A percentile compares a stretch with the other conserved stretches of the same genome.
phyloP scores from a whole-genome alignment of 2,797 vertebrate species.

The Hirundo rustica region DNA sequence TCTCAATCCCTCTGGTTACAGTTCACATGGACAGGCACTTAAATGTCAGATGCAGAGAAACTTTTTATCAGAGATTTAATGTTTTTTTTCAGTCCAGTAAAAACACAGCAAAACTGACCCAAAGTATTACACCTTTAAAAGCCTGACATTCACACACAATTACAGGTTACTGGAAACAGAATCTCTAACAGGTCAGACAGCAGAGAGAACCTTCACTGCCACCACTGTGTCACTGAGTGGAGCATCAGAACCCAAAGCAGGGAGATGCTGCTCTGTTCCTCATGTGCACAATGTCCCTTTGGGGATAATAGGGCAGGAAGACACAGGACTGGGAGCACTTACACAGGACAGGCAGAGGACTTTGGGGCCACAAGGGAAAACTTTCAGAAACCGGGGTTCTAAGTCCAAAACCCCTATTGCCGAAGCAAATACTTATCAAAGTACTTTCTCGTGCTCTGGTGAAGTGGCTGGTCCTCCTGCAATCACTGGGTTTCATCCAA shows the following conservation, averaged over 20 bases:
- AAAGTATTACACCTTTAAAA: background rate
- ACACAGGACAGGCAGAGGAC: background rate
- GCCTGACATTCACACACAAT: background rate
- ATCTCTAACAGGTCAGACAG: background rate
- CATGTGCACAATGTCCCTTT: rapidly evolving
- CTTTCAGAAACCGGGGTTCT: background rate
- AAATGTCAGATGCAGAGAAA: background rate
- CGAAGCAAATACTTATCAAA: background rate
- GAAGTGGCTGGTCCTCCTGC: background rate
- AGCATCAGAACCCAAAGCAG: background rate
- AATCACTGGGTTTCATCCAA: background rate
- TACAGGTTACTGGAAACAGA: background rate
- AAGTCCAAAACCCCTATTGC: background rate
- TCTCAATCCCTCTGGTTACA: background rate
- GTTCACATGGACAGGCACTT: background rate
- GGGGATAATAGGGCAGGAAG: background rate
- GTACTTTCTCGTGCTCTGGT: background rate
- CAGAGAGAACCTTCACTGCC: background rate
- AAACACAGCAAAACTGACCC: background rate
- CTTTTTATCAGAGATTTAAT: background rate
- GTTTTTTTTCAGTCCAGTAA: background rate
- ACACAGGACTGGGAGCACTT: background rate
- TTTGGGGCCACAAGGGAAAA: background rate
- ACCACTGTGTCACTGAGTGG: background rate
- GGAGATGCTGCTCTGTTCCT: background rate